Conservation (phyloP, 2,888 invertebrate genomes). For the Pollenia amentaria region DNA sequence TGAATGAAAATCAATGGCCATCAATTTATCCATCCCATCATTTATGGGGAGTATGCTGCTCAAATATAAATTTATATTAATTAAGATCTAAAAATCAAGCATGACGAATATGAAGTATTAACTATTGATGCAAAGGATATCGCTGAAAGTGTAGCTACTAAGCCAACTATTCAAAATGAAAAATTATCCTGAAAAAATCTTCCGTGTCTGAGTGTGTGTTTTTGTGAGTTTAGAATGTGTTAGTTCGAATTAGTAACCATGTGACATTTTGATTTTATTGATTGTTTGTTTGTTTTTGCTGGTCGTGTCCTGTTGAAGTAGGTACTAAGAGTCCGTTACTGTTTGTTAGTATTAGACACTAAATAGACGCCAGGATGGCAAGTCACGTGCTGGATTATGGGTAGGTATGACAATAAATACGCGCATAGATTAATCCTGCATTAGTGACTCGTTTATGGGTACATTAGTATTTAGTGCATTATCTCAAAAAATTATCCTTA, state of each 20-base stretch:
- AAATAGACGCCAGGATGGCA: slow-evolving; percentile 46
- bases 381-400: slow-evolving; percentile 74
- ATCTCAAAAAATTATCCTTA: slow-evolving; percentile 9
- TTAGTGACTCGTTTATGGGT: slow-evolving; percentile 62
- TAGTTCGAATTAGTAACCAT: slow-evolving; percentile 67
- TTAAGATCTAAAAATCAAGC: slow-evolving; percentile 65
- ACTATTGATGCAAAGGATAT: slow-evolving; percentile 22
- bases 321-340: slow-evolving; percentile 49
- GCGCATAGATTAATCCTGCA: slow-evolving; percentile 73
- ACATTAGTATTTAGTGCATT: slow-evolving; percentile 39
- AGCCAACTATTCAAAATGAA: slow-evolving; percentile 59
- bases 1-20: slow-evolving; percentile 25
- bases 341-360: slow-evolving; percentile 62
- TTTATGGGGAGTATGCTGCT: slow-evolving; percentile 64
- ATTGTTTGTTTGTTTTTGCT: slow-evolving; percentile 63
- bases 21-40: slow-evolving; percentile 42
- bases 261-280: slow-evolving; percentile 72
- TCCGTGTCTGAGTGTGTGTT: background rate
- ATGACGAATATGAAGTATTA: slow-evolving; percentile 54
- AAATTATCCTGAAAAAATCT: slow-evolving; percentile 59
- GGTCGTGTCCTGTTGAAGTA: slow-evolving; percentile 15
- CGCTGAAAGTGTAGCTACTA: slow-evolving; percentile 37
- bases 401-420: slow-evolving; percentile 73
- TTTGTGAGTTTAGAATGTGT: slow-evolving; percentile 9
- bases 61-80: slow-evolving; percentile 62